Evolutionary conservation across 1,140 invertebrate species (phyloP).

Genomic region (Microplitis mediator): DNA sequence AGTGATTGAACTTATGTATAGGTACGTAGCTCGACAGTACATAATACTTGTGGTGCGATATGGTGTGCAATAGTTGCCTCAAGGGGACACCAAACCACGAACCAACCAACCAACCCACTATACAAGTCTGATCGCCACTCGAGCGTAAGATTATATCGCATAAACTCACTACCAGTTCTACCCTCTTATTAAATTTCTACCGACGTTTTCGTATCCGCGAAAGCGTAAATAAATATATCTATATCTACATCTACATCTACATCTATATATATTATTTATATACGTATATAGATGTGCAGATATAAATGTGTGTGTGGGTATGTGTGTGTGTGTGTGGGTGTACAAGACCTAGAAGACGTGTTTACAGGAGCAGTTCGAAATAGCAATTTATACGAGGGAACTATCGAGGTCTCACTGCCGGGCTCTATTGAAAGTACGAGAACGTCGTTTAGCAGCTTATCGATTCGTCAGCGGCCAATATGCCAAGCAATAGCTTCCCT

Average conservation of each 20-base stretch:
- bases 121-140: constrained; percentile 5
- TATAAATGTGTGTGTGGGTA: not conserved
- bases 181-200: constrained; percentile 13
- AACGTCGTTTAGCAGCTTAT: constrained; percentile 7
- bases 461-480: constrained; percentile 14
- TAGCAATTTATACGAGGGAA: not conserved
- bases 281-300: not conserved
- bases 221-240: not conserved
- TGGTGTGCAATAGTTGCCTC: constrained; percentile 3
- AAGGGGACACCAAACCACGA: not conserved
- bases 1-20: no score
- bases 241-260: not conserved
- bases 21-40: no score
- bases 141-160: constrained; percentile 10
- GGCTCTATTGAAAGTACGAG: not conserved
- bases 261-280: not conserved
- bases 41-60: no score
- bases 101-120: not conserved
- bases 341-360: no score
- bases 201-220: not conserved
- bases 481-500: constrained; percentile 2
- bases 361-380: not conserved
- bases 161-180: not conserved
- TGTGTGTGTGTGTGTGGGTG: not conserved
- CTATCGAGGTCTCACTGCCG: not conserved